Base-by-base conservation (phyloP, 2,113 vertebrate genomes). In the Chroicocephalus ridibundus region DNA sequence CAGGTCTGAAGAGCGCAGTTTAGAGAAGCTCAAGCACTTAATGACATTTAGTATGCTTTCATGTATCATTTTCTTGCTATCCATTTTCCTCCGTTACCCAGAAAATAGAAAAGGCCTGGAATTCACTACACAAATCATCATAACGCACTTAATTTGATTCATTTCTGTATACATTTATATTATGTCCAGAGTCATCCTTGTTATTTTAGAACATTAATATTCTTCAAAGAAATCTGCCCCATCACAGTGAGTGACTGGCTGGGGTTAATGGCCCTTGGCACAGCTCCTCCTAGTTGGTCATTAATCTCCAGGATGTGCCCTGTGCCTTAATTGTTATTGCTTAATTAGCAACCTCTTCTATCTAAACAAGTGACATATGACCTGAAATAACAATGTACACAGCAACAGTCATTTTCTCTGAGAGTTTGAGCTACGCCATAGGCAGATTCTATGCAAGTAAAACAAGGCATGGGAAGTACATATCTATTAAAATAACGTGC, bases 301-400 rank as follows among this genome's bases (percentile, higher is more conserved):
- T 97, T 97, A 96, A 86, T 90, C 92, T 93, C 57, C 54, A 89
- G 93, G 93, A 97, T 94, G 95, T 97, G 74, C 65, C 76, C 75
- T 65, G 47, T 91, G 82, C 75, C 60, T 96, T 93, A 94, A 92
- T 97, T 96, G 78, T 94, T 97, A 97, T 89, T 97, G 96, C 97
- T 96, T 97, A 93, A 95, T 96, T 95, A 96, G 79, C 77, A 97
- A 71, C 32, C 80, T 90, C 84, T 91, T 88, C 77, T 74, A 88
- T 85, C 3, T n/a, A 90, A 95, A 90, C 86, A 96, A 96, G 86
- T 82, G 95, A 71, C 78, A 42, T 62, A 83, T 88, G 81, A 96
- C 95, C 78, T 71, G 55, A 89, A 97, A 97, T 97, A 95, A 91
- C 87, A 91, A 34, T 57, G 62, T 81, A 54, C 46, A 25, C 31